Evolutionary conservation across 2,113 vertebrate genomes (phyloP), one percentile per base, ranked within the genome.

Genomic region (Cyprinodon tularosa): DNA sequence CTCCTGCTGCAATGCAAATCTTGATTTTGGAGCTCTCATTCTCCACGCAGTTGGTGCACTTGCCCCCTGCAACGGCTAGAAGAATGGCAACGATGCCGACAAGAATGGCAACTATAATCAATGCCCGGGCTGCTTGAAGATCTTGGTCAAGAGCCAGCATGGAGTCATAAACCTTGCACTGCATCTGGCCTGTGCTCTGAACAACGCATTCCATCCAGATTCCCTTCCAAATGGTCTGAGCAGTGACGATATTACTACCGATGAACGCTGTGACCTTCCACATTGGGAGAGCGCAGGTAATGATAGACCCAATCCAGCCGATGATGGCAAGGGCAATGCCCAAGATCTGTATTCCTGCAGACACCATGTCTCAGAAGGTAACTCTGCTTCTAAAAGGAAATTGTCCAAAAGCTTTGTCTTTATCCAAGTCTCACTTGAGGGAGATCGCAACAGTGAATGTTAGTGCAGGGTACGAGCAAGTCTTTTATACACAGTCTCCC

Each of bases 161-260:
- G 0, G 97, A 98, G 90, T 98, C 97, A 22, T 98, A 96, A 15
- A 97, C 91, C 88, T 96, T 97, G 89, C 97, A 99, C 86, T 98
- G 97, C 94, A 98, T 97, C 94, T 98, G 97, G 4, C 97, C 98
- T 0, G 97, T 99, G 93, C 97, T 98, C 94, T 98, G 98, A 45
- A 96, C 94, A 89, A 98, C 94, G 1, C 98, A 99, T 89, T 1
- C 93, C 97, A 98, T 98, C 98, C 98, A 99, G 84, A 99, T 96
- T 22, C 98, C 97, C 64, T 98, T 95, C 97, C 96, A 98, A 48
- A 84, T 91, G 64, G 89, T 95, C 85, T 98, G 96, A 0, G 97
- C 95, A 0, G 95, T 95, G 77, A 98, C 94, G 2, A 99, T 98
- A 91, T 94, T 97, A 76, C 88, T 88, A 4, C 96, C 96, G 0